Evolutionary conservation across 2,113 vertebrate genomes (phyloP).

Genomic region (Scomber colias): DNA sequence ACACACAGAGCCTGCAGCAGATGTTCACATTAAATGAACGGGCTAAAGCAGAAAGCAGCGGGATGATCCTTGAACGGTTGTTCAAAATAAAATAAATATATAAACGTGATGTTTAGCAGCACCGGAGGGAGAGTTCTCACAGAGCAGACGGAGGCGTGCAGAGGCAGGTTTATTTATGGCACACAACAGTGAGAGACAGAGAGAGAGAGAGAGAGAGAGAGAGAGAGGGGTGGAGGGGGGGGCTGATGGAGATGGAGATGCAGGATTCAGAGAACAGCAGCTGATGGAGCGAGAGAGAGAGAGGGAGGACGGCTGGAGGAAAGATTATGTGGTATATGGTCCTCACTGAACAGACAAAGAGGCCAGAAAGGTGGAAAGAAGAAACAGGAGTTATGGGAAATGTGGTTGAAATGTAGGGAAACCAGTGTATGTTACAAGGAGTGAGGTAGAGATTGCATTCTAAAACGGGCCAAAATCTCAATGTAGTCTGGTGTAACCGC

Average conservation of each 20-base stretch:
- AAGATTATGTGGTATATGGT: no score
- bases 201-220: no score
- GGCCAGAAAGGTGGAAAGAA: no score
- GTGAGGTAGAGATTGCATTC: no score
- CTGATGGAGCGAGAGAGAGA: not conserved
- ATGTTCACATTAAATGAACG: not conserved
- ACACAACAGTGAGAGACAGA: not conserved
- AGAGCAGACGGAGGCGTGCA: conserved; percentile 35
- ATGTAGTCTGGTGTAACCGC: no score
- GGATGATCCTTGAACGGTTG: conserved; percentile 3
- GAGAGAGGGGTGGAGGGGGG: no score
- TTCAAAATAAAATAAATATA: conserved; percentile 10
- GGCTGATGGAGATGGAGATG: not conserved
- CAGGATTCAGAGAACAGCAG: conserved; percentile 2
- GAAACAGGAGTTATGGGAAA: no score
- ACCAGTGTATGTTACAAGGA: no score
- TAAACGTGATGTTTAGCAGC: conserved; percentile 8
- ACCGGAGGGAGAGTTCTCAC: conserved; percentile 27
- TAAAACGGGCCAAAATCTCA: no score
- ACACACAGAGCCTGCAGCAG: not conserved
- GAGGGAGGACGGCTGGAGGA: not conserved
- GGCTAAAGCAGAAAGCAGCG: not conserved
- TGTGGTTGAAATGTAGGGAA: no score
- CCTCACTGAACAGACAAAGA: no score
- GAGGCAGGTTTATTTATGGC: conserved; percentile 26